Conservation (phyloP, 1,140 invertebrate species). For the Atta cephalotes region DNA sequence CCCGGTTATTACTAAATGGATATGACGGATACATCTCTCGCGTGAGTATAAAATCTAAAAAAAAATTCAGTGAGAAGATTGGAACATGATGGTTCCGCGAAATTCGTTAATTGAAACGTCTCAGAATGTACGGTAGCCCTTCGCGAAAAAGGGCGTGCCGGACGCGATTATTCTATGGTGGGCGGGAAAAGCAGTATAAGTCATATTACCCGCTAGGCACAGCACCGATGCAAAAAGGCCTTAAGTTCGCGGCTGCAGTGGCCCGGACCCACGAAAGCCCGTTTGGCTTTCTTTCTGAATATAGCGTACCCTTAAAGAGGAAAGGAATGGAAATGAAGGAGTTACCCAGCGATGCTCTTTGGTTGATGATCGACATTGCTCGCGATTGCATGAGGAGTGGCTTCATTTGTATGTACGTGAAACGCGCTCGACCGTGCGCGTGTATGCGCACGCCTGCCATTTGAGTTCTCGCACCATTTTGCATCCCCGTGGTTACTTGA, state of each 20-base stretch:
- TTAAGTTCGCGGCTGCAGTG: slow-evolving; percentile 19
- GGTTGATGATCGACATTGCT: slow-evolving; percentile 26
- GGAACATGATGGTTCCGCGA: slow-evolving; percentile 43
- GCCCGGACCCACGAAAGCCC: slow-evolving; percentile 1
- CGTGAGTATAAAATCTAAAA: background rate
- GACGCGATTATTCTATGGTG: slow-evolving; percentile 71
- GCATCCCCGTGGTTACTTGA: slow-evolving; percentile 48
- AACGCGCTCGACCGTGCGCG: background rate
- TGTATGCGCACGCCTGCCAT: slow-evolving; percentile 7
- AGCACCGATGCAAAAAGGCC: slow-evolving; percentile 11
- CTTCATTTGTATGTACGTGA: slow-evolving; percentile 19
- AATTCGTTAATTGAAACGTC: slow-evolving; percentile 79
- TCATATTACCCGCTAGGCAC: slow-evolving; percentile 43
- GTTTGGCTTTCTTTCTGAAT: background rate
- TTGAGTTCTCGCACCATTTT: slow-evolving; percentile 33
- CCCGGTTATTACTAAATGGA: background rate
- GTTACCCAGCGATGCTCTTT: background rate
- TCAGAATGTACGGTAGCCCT: slow-evolving; percentile 62
- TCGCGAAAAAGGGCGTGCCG: slow-evolving; percentile 69
- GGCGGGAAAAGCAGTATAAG: slow-evolving; percentile 75
- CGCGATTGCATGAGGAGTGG: background rate
- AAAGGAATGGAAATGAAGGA: slow-evolving; percentile 43
- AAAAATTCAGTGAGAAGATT: slow-evolving; percentile 3
- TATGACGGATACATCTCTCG: background rate
- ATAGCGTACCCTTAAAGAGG: background rate